Conservation (phyloP, 2,888 invertebrate genomes). For the Mylabris sibirica region DNA sequence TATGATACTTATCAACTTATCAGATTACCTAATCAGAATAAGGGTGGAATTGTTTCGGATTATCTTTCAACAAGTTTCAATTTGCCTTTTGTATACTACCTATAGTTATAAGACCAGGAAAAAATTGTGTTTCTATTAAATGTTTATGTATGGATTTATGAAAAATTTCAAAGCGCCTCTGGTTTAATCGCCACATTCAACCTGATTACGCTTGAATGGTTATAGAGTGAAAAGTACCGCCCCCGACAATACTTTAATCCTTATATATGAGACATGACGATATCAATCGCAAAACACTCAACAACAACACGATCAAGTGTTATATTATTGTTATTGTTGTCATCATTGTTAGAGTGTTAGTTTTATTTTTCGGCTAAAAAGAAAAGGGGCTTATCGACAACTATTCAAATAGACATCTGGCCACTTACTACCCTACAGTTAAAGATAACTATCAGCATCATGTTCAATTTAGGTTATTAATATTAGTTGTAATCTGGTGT, state of each 20-base stretch:
- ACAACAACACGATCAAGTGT: conserved; percentile 11
- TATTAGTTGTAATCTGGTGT: conserved; percentile 14
- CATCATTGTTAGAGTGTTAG: not conserved
- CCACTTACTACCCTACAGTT: conserved; percentile 34
- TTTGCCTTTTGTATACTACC: too few species aligned
- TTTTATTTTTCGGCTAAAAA: not conserved
- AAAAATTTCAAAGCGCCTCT: conserved; percentile 28
- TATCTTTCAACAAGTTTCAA: conserved; percentile 7
- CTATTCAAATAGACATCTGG: conserved; percentile 38
- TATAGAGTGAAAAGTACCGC: conserved; percentile 30
- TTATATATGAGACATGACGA: conserved; percentile 6
- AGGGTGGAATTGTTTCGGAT: conserved; percentile 5
- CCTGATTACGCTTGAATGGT: conserved; percentile 43
- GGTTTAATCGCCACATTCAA: conserved; percentile 34
- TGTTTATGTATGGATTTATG: conserved; percentile 16
- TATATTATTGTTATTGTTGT: not conserved
- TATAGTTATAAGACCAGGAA: too few species aligned
- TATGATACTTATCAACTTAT: conserved; percentile 58
- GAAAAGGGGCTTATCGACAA: conserved; percentile 2
- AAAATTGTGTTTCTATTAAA: not conserved
- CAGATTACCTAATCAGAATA: conserved; percentile 46
- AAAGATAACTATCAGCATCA: conserved; percentile 26
- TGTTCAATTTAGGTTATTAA: conserved; percentile 28
- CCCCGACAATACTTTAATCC: conserved; percentile 30
- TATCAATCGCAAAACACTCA: conserved; percentile 1